Evolutionary conservation across 2,113 vertebrate genomes (phyloP).

Genomic region (Sinocyclocheilus anshuiensis): DNA sequence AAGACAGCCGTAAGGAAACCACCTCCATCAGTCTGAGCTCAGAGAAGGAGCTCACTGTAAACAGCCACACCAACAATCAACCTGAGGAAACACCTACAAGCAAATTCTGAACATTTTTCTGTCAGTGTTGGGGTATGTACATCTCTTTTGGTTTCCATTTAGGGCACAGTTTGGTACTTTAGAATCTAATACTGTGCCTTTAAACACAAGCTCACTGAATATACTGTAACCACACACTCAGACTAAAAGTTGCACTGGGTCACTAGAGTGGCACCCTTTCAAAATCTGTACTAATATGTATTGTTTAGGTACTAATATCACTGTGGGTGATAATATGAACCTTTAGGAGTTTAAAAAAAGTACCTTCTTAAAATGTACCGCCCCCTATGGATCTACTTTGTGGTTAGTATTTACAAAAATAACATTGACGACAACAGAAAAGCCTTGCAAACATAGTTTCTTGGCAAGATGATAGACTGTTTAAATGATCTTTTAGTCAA

Average conservation of each 20-base stretch:
- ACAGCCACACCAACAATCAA: slow-evolving; percentile 64
- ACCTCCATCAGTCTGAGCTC: slow-evolving; percentile 77
- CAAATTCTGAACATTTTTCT: neutral
- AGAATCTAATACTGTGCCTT: neutral
- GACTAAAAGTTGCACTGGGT: too few relatives aligned
- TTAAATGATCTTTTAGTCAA: neutral
- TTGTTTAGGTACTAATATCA: too few relatives aligned
- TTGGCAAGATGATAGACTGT: neutral
- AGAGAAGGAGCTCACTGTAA: slow-evolving; percentile 72
- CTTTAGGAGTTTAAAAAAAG: too few relatives aligned
- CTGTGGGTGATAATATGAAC: too few relatives aligned
- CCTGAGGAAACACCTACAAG: slow-evolving; percentile 39
- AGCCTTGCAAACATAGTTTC: neutral
- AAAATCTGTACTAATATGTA: too few relatives aligned
- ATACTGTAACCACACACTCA: neutral
- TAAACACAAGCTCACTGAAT: slow-evolving; percentile 1
- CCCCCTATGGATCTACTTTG: neutral
- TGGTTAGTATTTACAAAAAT: neutral
- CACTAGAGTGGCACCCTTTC: too few relatives aligned
- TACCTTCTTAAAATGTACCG: too few relatives aligned
- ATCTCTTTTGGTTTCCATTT: neutral
- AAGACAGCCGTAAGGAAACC: slow-evolving; percentile 77
- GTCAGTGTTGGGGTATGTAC: neutral
- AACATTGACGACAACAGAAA: neutral
- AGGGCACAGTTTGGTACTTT: neutral